A percentile compares a stretch with the other conserved stretches of the same genome.
Evolutionary conservation across 1,140 invertebrate genomes (phyloP).

Genomic region (Galleria mellonella): DNA sequence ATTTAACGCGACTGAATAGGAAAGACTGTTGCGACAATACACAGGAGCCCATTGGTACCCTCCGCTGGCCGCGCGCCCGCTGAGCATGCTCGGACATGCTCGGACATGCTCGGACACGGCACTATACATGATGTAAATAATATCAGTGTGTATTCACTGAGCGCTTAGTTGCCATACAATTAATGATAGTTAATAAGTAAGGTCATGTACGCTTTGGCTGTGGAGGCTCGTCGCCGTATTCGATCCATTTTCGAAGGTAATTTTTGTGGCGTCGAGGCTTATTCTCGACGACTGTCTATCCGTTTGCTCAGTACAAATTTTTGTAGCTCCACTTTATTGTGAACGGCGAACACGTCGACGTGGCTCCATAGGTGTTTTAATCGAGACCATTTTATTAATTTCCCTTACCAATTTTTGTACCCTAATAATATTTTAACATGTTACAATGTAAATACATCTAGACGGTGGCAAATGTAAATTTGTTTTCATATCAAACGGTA

Average conservation of each 20-base stretch:
- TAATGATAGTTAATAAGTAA: conserved; percentile 61
- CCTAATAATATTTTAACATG: background rate
- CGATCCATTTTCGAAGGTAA: background rate
- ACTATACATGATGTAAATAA: conserved; percentile 45
- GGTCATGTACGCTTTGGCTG: conserved; percentile 30
- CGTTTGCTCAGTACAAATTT: conserved; percentile 6
- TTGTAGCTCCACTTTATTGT: background rate
- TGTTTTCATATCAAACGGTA: conserved; percentile 23
- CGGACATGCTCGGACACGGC: background rate
- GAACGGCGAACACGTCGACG: conserved; percentile 9
- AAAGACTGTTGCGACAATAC: conserved; percentile 53
- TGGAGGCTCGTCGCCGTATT: conserved; percentile 6
- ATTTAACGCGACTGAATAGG: conserved; percentile 49
- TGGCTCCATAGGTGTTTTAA: conserved; percentile 9
- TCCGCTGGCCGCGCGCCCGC: background rate
- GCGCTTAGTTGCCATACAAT: conserved; percentile 70
- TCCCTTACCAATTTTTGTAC: conserved; percentile 1
- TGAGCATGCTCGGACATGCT: background rate
- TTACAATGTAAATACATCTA: too few relatives aligned
- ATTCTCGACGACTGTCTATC: background rate
- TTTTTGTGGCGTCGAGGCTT: background rate
- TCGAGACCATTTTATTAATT: conserved; percentile 4
- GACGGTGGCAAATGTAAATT: conserved; percentile 19
- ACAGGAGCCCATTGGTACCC: conserved; percentile 4
- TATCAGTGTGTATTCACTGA: conserved; percentile 59